Base-by-base conservation (phyloP, 2,888 invertebrate species). In the Dryococelus australis region DNA sequence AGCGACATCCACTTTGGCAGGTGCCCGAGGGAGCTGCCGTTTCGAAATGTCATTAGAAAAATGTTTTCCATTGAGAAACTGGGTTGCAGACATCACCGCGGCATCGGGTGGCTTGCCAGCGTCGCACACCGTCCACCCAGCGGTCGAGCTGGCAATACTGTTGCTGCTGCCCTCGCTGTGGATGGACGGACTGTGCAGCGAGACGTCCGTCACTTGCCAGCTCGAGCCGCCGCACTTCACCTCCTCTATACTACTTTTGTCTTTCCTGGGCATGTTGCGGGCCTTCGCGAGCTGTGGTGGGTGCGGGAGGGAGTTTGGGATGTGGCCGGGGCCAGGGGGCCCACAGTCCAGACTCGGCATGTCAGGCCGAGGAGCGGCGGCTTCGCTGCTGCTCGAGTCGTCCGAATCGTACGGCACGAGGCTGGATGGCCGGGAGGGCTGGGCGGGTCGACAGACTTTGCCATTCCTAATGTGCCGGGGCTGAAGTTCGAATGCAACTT, bases 321-420 rank as follows among this genome's bases (percentile, higher is more conserved):
- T 51, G 85, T 43, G 80, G 43, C 47, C 47, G 16, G 47, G 47
- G 47, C 47, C 65, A 24, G 65, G 65, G 8, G 65, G n/a, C 65
- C 65, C 65, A 20, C 65, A 65, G 65, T 65, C 65, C 65, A 87
- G 87, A 51, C 85, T 86, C 26, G 87, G 87, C 87, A 87, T 88
- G 65, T 88, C 88, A 28, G 35, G 85, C n/a, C n/a, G 78, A 43
- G 86, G 43, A 85, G 51, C 92, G 91, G 89, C 89, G n/a, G 87
- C 84, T 24, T 92, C 92, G n/a, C 91, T 92, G 88, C 90, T 89
- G 85, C 90, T 91, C 47, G 92, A 92, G 87, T 92, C 93, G 84
- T 92, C 92, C 53, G 92, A 92, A 87, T 93, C 93, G 87, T 93
- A 93, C 1, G 93, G 93, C 28, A 93, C 93, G 87, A 93, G 89